These are phyloP conservation scores for Leptopilina myrica DNA, from an alignment of 2,888 invertebrate species.

Conservation along the genomic window DNA sequence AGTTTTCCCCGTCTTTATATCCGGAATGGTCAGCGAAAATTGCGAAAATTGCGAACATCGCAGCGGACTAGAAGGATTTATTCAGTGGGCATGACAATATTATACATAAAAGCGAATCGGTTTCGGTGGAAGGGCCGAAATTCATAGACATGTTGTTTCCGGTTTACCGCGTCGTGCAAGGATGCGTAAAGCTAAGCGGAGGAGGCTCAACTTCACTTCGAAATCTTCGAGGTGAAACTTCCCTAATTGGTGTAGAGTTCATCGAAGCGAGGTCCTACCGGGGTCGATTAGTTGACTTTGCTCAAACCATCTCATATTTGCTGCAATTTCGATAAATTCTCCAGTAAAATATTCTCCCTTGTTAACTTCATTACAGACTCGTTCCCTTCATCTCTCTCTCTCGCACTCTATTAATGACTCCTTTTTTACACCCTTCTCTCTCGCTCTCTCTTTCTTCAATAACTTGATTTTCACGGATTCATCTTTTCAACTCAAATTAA, in stretches of 20 bases:
- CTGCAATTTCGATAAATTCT: constrained; percentile 33
- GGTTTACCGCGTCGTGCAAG: constrained; percentile 56
- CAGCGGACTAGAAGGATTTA: constrained; percentile 7
- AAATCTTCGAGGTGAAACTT: constrained; percentile 50
- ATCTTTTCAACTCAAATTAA: too few relatives aligned
- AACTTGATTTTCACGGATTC: too few relatives aligned
- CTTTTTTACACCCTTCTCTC: too few relatives aligned
- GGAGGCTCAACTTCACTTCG: constrained; percentile 30
- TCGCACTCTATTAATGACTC: too few relatives aligned
- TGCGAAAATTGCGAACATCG: constrained; percentile 2
- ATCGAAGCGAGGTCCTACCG: constrained; percentile 50
- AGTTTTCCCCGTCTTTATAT: neutral
- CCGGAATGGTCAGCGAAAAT: constrained; percentile 2
- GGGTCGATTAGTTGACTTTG: constrained; percentile 51
- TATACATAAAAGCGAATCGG: constrained; percentile 24
- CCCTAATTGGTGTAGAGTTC: constrained; percentile 55
- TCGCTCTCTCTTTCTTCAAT: too few relatives aligned
- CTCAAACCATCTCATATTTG: constrained; percentile 30
- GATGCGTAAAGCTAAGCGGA: constrained; percentile 58
- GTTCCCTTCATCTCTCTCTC: neutral
- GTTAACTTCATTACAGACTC: neutral
- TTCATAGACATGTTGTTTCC: constrained; percentile 53
- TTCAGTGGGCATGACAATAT: constrained; percentile 40
- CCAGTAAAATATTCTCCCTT: constrained; percentile 19
- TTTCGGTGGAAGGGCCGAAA: constrained; percentile 26